Base-by-base conservation (phyloP, 2,113 vertebrate species). In the Hystrix brachyura region DNA sequence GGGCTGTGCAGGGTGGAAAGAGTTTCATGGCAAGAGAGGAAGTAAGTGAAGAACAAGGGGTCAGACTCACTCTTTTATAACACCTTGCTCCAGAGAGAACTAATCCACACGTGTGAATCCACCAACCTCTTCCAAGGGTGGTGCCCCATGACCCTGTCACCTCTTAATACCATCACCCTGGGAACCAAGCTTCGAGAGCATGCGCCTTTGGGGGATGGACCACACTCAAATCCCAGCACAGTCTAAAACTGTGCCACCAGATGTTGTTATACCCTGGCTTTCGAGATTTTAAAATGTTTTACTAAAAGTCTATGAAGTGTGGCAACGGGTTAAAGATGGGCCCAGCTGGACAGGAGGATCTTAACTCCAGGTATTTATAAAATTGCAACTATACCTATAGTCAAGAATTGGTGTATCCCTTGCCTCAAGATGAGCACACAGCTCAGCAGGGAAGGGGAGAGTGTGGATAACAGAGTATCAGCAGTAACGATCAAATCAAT, bases 31-130 rank as follows among this genome's bases (percentile, higher is more conserved):
- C 23, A 34, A 92, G 81, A 62, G 14, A 62, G 69, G 17, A 84
- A n/a, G 27, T 3, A 2, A n/a, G 76, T 34, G 11, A 13, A 9
- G 0, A 27, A 4, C 1, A 14, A 23, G 29, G 32, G 38, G 29
- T 32, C 57, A 51, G 46, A 19, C 29, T 38, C 27, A 7, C 18
- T 43, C 53, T 46, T 88, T 72, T 18, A 10, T 7, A 29, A 38
- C 18, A 81, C 32, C 15, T 5, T 11, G 8, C 43, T 64, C 76
- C 21, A 8, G 57, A 60, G 34, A 87, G 74, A 94, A 88, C 9
- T 19, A 34, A 64, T 10, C 43, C n/a, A 3, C 18, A 27, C 59
- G 27, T 4, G 7, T 9, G 38, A 78, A 13, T 34, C 27, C 48
- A 78, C 19, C 46, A 81, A 51, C 51, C 6, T 34, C 43, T 65